A percentile compares a stretch with the other conserved stretches of the same genome.
Evolutionary conservation across 1,140 invertebrate species (phyloP).

Genomic region (Apocrypta bakeri): DNA sequence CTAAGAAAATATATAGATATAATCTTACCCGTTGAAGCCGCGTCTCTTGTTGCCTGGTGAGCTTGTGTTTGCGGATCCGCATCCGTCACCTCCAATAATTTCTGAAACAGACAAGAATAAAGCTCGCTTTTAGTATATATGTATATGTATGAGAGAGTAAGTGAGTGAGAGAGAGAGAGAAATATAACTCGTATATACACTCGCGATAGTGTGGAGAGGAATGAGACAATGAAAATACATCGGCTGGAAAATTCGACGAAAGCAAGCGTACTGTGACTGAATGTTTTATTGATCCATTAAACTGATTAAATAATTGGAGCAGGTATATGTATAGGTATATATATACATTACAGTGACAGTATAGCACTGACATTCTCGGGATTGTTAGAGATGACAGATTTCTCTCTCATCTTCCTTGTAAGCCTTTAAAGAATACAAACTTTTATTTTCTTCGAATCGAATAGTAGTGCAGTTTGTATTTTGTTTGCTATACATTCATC

Average conservation of each 20-base stretch:
- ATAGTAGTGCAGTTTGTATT: too few species aligned
- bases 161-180: not conserved
- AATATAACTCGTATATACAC: too few species aligned
- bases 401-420: too few species aligned
- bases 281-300: constrained; percentile 15
- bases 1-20: too few species aligned
- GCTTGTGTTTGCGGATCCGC: constrained; percentile 75
- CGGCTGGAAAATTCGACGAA: not conserved
- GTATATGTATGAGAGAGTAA: not conserved
- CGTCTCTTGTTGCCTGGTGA: constrained; percentile 87
- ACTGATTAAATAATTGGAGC: not conserved
- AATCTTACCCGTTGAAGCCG: constrained; percentile 85
- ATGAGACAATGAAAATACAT: constrained; percentile 24
- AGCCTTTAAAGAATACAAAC: too few species aligned
- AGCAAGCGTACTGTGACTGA: not conserved
- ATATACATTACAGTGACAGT: too few species aligned
- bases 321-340: not conserved
- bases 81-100: constrained; percentile 75
- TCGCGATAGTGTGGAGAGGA: too few species aligned
- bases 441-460: too few species aligned
- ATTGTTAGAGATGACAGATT: not conserved
- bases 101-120: constrained; percentile 70
- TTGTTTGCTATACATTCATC: too few species aligned
- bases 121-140: not conserved
- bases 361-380: not conserved